A percentile compares a stretch with the other conserved stretches of the same genome.
These are phyloP conservation scores for Manis javanica DNA, from an alignment of 2,797 vertebrate species.

Conservation along the genomic window DNA sequence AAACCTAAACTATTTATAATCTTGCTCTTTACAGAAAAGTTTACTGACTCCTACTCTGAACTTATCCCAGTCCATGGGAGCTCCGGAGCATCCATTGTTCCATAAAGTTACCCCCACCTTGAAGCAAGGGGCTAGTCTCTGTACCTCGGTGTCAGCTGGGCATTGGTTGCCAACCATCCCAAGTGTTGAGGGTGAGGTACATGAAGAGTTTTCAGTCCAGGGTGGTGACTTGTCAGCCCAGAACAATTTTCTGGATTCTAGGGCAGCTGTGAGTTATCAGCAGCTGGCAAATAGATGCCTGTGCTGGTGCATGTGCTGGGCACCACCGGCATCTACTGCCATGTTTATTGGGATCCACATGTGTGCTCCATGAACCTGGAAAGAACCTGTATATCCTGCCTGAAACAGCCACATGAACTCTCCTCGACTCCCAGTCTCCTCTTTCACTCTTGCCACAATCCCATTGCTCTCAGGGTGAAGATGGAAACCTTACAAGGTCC, in stretches of 20 bases:
- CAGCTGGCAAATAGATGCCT: background rate
- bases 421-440: background rate
- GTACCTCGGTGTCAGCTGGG: background rate
- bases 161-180: background rate
- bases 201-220: background rate
- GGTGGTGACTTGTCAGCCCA: background rate
- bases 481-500: background rate
- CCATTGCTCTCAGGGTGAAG: background rate
- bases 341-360: background rate
- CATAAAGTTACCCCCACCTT: background rate
- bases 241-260: background rate
- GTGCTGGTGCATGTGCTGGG: no score
- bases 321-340: background rate
- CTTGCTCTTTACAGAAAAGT: background rate
- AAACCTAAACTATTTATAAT: background rate
- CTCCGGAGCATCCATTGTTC: background rate
- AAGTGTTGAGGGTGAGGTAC: background rate
- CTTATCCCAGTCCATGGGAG: background rate
- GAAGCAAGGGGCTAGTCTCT: background rate
- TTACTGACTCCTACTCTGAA: background rate
- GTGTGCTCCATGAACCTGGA: background rate
- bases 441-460: background rate
- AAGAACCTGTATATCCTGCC: background rate
- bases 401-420: background rate
- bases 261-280: background rate